phyloP scores from a whole-genome alignment of 2,888 invertebrate genomes.

The Mythimna lalbum region DNA sequence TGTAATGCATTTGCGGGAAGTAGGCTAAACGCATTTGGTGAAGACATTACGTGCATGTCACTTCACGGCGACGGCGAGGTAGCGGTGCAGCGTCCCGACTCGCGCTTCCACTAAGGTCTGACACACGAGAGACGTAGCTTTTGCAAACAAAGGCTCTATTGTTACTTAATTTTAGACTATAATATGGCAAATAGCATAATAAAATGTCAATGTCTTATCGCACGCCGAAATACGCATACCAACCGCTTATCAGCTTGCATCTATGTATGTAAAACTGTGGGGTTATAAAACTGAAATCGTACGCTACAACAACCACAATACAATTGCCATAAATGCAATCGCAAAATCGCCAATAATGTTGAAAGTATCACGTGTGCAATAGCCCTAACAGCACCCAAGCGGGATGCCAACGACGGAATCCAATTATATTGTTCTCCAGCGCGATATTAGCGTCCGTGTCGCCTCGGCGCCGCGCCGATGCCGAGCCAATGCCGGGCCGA shows the following conservation, averaged over 20 bases:
- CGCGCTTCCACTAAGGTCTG: neutral
- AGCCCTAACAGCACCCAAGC: slow-evolving; percentile 40
- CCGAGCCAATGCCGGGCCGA: neutral
- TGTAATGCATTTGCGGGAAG: slow-evolving; percentile 39
- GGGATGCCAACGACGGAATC: slow-evolving; percentile 60
- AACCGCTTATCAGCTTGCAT: neutral
- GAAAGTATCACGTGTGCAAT: slow-evolving; percentile 33
- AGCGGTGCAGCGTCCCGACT: neutral
- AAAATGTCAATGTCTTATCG: neutral
- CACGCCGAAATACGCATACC: neutral
- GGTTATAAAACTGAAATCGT: neutral
- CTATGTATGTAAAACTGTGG: neutral
- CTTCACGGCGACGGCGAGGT: slow-evolving; percentile 15
- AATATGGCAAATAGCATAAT: too few relatives aligned
- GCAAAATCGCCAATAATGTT: slow-evolving; percentile 1
- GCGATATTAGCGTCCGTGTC: slow-evolving; percentile 52
- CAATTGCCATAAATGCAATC: neutral
- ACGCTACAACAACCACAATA: neutral
- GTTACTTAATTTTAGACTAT: neutral
- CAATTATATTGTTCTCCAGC: slow-evolving; percentile 64
- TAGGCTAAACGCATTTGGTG: slow-evolving; percentile 51
- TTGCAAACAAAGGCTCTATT: neutral
- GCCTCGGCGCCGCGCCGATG: neutral
- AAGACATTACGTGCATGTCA: slow-evolving; percentile 48
- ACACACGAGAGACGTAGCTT: neutral